Conservation (phyloP, 2,113 vertebrate genomes). For the Rallus limicola region DNA sequence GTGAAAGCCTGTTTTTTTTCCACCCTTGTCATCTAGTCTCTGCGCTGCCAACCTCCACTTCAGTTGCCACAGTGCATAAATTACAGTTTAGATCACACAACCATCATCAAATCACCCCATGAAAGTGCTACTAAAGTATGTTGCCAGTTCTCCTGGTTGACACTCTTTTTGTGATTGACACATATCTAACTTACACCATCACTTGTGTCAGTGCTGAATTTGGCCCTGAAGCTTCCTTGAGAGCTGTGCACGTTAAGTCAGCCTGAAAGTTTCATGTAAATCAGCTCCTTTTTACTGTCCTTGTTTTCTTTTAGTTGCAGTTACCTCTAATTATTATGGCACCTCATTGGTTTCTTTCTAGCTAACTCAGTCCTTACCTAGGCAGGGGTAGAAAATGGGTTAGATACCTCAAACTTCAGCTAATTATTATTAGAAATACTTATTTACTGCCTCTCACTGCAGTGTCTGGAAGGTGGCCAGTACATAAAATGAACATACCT, state of each 20-base stretch:
- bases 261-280: constrained; percentile 49
- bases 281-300: constrained; percentile 18
- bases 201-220: constrained; percentile 60
- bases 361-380: not conserved
- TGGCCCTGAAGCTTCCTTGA: constrained; percentile 31
- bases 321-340: not conserved
- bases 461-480: not conserved
- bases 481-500: not conserved
- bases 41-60: constrained; percentile 67
- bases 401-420: not conserved
- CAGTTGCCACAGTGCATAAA: constrained; percentile 70
- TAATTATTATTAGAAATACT: not conserved
- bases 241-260: constrained; percentile 42
- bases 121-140: constrained; percentile 49
- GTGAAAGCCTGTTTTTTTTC: constrained; percentile 71
- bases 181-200: constrained; percentile 57
- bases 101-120: constrained; percentile 65
- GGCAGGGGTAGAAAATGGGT: not conserved
- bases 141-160: constrained; percentile 61
- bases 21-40: constrained; percentile 65
- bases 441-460: not conserved
- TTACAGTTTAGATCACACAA: constrained; percentile 64
- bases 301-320: not conserved
- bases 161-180: constrained; percentile 69
- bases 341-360: not conserved